Base-by-base conservation (phyloP, 2,797 vertebrate species). In the Arnoldichthys spilopterus region DNA sequence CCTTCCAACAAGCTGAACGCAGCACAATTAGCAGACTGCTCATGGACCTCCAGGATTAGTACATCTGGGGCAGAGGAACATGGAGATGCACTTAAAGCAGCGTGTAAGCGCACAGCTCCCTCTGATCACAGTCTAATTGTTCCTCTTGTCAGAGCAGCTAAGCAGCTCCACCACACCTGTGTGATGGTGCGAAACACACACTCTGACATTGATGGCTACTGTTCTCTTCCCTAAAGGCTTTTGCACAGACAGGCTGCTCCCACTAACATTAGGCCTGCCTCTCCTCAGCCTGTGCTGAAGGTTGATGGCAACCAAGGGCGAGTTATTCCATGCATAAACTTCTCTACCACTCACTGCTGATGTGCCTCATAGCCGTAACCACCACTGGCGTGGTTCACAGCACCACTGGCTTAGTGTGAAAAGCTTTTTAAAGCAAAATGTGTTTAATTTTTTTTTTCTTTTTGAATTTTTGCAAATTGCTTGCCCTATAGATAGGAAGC, bases 41-140 rank as follows among this genome's bases (percentile, higher is more conserved):
- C 1, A 7, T 15, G 22, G 63, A 22, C 34, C 63, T 45, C 63
- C 63, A 40, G 34, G 15, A 43, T 66, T 16, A 13, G 34, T n/a
- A 66, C 63, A 24, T 66, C 63, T 22, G 63, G 63, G 63, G 26
- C 20, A 20, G 11, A 63, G 45, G 22, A 45, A 62, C 58, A 54
- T n/a, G 62, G 30, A 80, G 74, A 79, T 82, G 77, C 87, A 83
- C 86, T 90, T 86, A 79, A 87, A 81, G 79, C 56, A 69, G 56
- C 26, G 70, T 77, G 74, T 45, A 32, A 12, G 67, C 79, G 78
- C 58, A 18, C 32, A 37, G 76, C 79, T 79, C 76, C 54, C 73
- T 83, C 56, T 43, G 12, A 82, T 84, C 74, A 75, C 64, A 66
- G 61, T 78, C 83, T 82, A 78, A 75, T 86, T 80, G 80, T 85